Base-by-base conservation (phyloP, 2,888 invertebrate genomes). In the Chydorus sphaericus region DNA sequence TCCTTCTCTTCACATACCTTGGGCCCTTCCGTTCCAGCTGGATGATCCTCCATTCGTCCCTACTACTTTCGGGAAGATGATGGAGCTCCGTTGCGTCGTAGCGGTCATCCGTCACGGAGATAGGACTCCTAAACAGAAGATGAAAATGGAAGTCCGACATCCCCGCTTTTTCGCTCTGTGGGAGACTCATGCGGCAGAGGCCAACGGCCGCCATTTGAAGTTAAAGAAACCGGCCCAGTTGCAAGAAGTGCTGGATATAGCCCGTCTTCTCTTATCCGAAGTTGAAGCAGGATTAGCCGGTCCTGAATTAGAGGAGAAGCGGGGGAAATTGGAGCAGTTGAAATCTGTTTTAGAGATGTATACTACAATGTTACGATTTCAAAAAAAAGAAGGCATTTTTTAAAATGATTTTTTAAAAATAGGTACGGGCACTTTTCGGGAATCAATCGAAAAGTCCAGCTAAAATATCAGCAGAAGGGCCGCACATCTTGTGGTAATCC, bases 371-470 rank as follows among this genome's bases (percentile, higher is more conserved):
- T 18, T 6, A 39, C 37, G 50, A 33, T 57, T 31, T 55, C 20
- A 16, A 39, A 18, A 26, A 23, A 54, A n/a, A n/a, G 18, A 4
- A 5, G 14, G 2, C 11, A 3, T 44, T 23, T 20, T 48, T 31
- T 1, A 36, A 20, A 37, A 29, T 50, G 6, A 52, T 58, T 39
- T 38, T 52, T 56, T 60, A 51, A 55, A 57, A 64, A 2, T 66
- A 92, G 91, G 92, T 94, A 97, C 70, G 97, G 96, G 0, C 93
- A 98, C 74, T 99, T 99, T 76, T 97, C 96, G 49, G 98, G 98
- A 44, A 99, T 99, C 66, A 98, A 98, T 77, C 84, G 98, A 61
- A 98, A 98, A 75, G 96, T 99, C 59, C 98, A 98, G 77, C 85
- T 98, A 82, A 99, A 99, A 74, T 97, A 97, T 73, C 92, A 96